phyloP scores from a whole-genome alignment of 2,797 vertebrate species.

The Cirrhinus mrigala region DNA sequence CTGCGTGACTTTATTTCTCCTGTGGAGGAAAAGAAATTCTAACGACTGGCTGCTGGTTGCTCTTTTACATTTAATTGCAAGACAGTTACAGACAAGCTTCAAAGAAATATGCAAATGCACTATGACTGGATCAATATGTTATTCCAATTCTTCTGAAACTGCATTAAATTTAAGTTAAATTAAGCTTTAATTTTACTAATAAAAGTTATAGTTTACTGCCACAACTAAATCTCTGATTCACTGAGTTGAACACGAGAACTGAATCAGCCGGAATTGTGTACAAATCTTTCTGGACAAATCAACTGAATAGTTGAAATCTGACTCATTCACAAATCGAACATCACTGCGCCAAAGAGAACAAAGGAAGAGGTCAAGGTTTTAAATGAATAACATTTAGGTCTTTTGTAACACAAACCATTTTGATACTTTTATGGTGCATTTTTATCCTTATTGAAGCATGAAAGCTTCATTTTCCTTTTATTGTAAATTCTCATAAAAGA shows the following conservation, averaged over 20 bases:
- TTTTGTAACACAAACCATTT: background rate
- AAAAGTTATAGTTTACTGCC: background rate
- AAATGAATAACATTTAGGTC: background rate
- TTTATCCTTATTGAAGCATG: background rate
- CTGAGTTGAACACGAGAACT: background rate
- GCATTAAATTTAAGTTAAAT: background rate
- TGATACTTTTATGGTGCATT: background rate
- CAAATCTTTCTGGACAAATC: background rate
- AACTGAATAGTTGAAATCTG: background rate
- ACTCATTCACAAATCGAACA: background rate
- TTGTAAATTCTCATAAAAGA: background rate
- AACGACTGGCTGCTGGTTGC: background rate
- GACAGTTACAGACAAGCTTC: background rate
- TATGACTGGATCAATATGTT: background rate
- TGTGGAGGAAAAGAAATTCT: background rate
- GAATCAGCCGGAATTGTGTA: background rate
- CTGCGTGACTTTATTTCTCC: background rate
- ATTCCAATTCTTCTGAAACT: background rate
- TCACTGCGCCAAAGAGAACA: background rate
- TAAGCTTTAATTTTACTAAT: background rate
- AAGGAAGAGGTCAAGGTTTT: background rate
- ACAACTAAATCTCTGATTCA: background rate
- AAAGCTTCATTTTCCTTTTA: background rate
- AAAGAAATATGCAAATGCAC: background rate
- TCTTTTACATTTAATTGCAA: slow-evolving; percentile 11